Base-by-base conservation (phyloP, 1,140 invertebrate species). In the Drosophila trapezifrons region DNA sequence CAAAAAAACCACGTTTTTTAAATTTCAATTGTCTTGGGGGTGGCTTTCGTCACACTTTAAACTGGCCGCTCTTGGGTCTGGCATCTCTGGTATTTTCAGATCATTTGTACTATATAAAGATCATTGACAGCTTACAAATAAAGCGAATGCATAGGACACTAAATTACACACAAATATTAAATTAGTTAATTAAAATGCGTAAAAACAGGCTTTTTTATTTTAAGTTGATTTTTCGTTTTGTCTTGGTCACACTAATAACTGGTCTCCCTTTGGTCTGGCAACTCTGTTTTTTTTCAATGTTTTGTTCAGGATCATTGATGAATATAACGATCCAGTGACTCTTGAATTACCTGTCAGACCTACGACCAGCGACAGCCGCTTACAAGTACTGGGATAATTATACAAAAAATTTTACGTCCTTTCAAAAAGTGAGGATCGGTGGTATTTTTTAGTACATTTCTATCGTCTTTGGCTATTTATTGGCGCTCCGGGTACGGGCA, bases 131-230 rank as follows among this genome's bases (percentile, higher is more conserved):
- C 32, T 35, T 13, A 5, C 12, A 35, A 13, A 76, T 78, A 64
- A 76, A 79, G 59, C 73, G 69, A 67, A 76, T 83, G 67, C 76
- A 67, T 64, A 47, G 35, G 67, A 60, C 67, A 70, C 77, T 81
- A 81, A 70, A 81, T 64, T 78, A 35, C 12, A 8, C 27, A 76
- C 63, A 79, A 77, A 70, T 78, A 85, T 85, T 80, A 81, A 71
- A 85, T 81, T 58, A 85, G 85, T 85, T 80, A 84, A 84, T 80
- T 66, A 85, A 80, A 83, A 83, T 80, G 80, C 81, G 77, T 78
- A 85, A 74, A 78, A 64, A 38, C 9, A 13, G 3, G 7, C 18
- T 17, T 58, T 45, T 40, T 15, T 1, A 15, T 15, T 58, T 55
- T 25, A 3, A 27, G 13, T 17, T 37, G 18, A 18, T 9, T 13